Base-by-base conservation (phyloP, 2,888 invertebrate species). In the Dione vanillae region DNA sequence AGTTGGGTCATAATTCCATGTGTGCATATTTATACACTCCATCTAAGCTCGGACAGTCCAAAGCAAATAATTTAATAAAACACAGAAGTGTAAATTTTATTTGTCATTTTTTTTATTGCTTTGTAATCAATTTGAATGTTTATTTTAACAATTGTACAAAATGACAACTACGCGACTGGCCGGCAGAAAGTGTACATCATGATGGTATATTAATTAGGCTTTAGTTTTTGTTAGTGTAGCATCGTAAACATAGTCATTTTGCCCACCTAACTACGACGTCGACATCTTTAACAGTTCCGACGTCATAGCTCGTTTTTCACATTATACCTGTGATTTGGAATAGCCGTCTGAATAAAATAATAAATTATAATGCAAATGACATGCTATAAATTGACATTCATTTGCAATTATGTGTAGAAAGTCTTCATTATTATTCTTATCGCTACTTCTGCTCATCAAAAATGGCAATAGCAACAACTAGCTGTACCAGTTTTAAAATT, bases 191-290 rank as follows among this genome's bases (percentile, higher is more conserved):
- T 35, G 11, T 27, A 61, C 58, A 64, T 47, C 45, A 27, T 83
- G 85, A 79, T 70, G 77, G 80, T 80, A 79, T 74, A 69, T 78
- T 85, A 84, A 83, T 78, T 85, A 84, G 83, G 82, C 78, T 80
- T 78, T 85, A 85, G 82, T 81, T 75, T 77, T 65, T 51, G 16
- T 82, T 81, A 82, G 82, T 79, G 78, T 85, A 59, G 59, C 59
- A 61, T 61, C 59, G 59, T 43, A 49, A 80, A 89, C 87, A 79
- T 91, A 91, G 91, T 90, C 91, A 91, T 84, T 85, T 83, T 86
- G 84, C 92, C 92, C 91, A 91, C 92, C 91, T 91, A 81, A 82
- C 78, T 83, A 83, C 83, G 84, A 86, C 80, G 83, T 79, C 85
- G 80, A 71, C 66, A 41, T 67, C 59, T 62, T 41, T 82, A 80